Evolutionary conservation across 2,797 vertebrate species (phyloP).

Genomic region (Sebastes trivittatus): DNA sequence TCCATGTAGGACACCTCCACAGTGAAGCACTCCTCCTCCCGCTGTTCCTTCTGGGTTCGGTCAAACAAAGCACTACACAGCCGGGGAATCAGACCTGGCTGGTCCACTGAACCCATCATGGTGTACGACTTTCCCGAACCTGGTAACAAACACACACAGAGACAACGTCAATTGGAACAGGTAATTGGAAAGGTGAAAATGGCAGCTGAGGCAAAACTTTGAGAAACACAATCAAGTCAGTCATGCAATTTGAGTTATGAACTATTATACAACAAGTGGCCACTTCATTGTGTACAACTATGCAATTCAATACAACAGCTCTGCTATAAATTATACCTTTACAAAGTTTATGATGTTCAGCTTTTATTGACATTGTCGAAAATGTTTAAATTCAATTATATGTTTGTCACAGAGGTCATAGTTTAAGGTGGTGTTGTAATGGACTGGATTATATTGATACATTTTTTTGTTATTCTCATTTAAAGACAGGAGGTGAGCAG

Average conservation of each 20-base stretch:
- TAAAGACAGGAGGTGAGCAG: not conserved
- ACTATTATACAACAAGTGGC: not conserved
- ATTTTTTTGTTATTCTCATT: not conserved
- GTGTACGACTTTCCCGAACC: conserved; percentile 96
- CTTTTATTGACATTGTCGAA: not conserved
- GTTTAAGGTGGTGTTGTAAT: not conserved
- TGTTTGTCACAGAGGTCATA: not conserved
- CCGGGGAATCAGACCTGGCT: conserved; percentile 91
- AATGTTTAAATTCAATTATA: not conserved
- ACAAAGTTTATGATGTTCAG: not conserved
- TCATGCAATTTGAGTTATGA: not conserved
- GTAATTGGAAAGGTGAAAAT: not conserved
- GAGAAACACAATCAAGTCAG: not conserved
- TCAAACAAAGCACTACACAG: conserved; percentile 93
- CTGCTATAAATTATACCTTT: not conserved
- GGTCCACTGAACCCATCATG: conserved; percentile 94
- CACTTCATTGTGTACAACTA: not conserved
- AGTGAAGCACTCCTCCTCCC: conserved; percentile 90
- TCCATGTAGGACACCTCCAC: conserved; percentile 99
- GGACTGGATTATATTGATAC: not conserved
- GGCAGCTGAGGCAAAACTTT: not conserved
- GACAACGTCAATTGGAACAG: too few species aligned
- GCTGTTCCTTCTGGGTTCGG: conserved; percentile 82
- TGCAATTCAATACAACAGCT: not conserved
- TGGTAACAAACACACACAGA: conserved; percentile 50